These are phyloP conservation scores for Agrypnia vestita DNA, from an alignment of 1,140 invertebrate genomes.

Conservation along the genomic window DNA sequence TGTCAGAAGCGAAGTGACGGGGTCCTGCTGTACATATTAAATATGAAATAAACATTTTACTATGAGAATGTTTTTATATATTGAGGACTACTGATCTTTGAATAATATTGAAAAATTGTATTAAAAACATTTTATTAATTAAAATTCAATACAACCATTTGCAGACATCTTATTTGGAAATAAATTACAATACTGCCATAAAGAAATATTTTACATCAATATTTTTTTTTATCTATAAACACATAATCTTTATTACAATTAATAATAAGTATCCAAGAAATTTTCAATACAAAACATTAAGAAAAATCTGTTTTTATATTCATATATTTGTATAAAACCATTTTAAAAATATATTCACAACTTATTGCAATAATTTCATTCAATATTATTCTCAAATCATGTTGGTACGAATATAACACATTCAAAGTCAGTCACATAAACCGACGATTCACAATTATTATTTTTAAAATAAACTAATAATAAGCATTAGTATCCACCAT, in stretches of 20 bases:
- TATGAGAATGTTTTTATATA: not conserved
- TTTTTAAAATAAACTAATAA: no score
- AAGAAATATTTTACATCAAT: slow-evolving; percentile 34
- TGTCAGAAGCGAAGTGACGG: no score
- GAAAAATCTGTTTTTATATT: no score
- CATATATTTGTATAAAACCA: no score
- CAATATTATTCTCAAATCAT: no score
- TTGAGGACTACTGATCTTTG: not conserved
- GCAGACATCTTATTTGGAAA: slow-evolving; percentile 37
- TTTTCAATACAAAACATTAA: not conserved
- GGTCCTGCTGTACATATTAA: no score
- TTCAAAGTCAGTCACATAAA: no score
- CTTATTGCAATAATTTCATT: no score
- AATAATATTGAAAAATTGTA: not conserved
- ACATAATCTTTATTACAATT: not conserved
- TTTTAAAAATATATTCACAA: no score
- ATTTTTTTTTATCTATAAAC: slow-evolving; percentile 7
- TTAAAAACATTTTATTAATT: slow-evolving; percentile 44
- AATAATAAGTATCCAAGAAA: slow-evolving; percentile 1
- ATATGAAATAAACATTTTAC: not conserved
- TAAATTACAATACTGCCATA: slow-evolving; percentile 44
- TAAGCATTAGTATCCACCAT: no score
- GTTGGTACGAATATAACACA: no score
- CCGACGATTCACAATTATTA: no score
- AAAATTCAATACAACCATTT: slow-evolving; percentile 43